Evolutionary conservation across 2,888 invertebrate genomes (phyloP), one percentile per base, ranked within the genome.

Genomic region (Apamea monoglypha): DNA sequence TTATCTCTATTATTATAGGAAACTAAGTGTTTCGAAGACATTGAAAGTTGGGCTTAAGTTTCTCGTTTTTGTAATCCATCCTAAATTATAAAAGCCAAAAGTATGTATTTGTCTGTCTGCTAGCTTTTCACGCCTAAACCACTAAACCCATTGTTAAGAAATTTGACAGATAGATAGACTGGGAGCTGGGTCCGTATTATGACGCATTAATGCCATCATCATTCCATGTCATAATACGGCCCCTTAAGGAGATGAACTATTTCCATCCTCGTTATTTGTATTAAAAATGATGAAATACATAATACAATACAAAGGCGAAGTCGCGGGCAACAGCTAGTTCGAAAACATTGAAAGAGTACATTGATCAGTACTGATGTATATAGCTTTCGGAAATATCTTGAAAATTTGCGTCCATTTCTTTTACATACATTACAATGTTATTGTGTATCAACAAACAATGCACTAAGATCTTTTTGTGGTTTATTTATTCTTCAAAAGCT

Each of bases 1-100:
- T 66, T 71, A 75, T 84, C 63, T 25, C n/a, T 50, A 40, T 69
- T 73, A 61, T 14, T 68, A 25, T 25, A 70, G 25, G 5, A n/a
- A 74, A 72, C 29, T 59, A 71, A 18, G 8, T 12, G 69, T 78
- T 74, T 53, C 18, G 25, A 40, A n/a, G 25, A 12, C 25, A 50
- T 59, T 21, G 8, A 70, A 71, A 47, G 21, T 53, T 71, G 1
- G 12, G 5, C 5, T n/a, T 59, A 14, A 2, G 18, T 32, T 74
- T 21, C 18, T 32, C 6, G 21, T 50, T 5, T 6, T n/a, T 74
- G 8, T 44, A 53, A 67, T 18, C 4, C 18, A 32, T 63, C 8
- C 32, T 32, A 63, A 32, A 63, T 56, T 56, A 12, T 56, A 12
- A 12, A 61, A 2, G 61, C 8, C 29, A 29, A 40, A 40, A 40